Evolutionary conservation across 2,113 vertebrate genomes (phyloP).

Genomic region (Furnarius figulus): DNA sequence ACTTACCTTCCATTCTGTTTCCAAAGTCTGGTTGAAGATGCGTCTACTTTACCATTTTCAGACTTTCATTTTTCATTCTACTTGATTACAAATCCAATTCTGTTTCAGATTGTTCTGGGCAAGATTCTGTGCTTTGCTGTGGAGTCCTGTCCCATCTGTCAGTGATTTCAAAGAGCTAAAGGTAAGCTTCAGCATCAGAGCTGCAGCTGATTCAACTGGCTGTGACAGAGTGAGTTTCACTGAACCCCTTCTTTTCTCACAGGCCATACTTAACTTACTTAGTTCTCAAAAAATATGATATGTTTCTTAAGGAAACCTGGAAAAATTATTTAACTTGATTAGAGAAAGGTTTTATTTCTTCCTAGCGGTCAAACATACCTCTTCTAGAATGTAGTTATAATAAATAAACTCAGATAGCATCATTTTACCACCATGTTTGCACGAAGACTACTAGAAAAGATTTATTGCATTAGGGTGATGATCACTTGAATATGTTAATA

Average conservation of each 20-base stretch:
- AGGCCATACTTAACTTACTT: neutral
- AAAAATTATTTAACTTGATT: neutral
- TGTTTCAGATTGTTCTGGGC: neutral
- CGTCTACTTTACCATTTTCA: neutral
- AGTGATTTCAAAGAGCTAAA: neutral
- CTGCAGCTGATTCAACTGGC: neutral
- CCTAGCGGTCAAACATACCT: neutral
- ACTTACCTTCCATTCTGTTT: neutral
- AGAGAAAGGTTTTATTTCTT: neutral
- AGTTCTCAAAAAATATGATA: neutral
- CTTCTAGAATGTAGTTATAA: neutral
- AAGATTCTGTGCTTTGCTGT: neutral
- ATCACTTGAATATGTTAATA: neutral
- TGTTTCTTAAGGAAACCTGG: neutral
- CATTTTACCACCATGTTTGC: neutral
- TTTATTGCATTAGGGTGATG: neutral
- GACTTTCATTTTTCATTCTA: neutral
- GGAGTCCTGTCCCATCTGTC: neutral
- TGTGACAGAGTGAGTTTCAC: neutral
- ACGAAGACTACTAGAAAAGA: neutral
- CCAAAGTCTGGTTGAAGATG: neutral
- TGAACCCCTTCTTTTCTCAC: neutral
- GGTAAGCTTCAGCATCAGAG: neutral
- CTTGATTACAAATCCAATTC: neutral
- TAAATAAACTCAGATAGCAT: neutral